These are phyloP conservation scores for Trichogramma evanescens DNA, from an alignment of 2,888 invertebrate species.

Conservation along the genomic window DNA sequence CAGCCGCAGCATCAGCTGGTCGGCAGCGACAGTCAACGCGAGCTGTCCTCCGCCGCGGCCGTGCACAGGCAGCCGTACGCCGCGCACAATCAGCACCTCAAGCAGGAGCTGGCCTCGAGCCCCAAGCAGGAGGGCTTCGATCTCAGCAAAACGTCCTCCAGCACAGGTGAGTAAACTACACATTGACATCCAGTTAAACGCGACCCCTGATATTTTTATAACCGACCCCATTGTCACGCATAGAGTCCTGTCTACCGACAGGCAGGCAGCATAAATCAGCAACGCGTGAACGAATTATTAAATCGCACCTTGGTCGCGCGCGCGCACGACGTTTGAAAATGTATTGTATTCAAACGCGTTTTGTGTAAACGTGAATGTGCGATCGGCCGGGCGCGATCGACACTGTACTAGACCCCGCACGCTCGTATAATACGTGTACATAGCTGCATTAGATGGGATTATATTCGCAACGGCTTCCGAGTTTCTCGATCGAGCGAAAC, in stretches of 20 bases:
- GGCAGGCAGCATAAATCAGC: conserved; percentile 5
- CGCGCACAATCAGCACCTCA: conserved; percentile 42
- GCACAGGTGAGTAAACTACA: conserved; percentile 54
- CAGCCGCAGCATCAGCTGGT: conserved; percentile 30
- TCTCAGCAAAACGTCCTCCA: conserved; percentile 57
- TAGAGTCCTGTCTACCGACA: background rate
- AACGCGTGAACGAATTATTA: too few species aligned
- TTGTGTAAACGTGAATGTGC: too few species aligned
- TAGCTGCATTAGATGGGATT: too few species aligned
- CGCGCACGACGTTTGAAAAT: too few species aligned
- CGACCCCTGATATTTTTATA: background rate
- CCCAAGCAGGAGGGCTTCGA: conserved; percentile 62
- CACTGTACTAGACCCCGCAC: too few species aligned
- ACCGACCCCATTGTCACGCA: conserved; percentile 11
- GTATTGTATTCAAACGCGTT: too few species aligned
- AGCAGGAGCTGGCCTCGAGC: conserved; percentile 40
- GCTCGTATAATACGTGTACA: too few species aligned
- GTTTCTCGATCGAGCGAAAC: too few species aligned
- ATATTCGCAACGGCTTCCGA: too few species aligned
- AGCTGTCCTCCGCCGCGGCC: conserved; percentile 19
- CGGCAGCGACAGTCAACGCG: conserved; percentile 32
- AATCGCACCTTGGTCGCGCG: too few species aligned
- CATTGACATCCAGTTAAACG: background rate
- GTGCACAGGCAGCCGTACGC: conserved; percentile 33
- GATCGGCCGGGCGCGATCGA: too few species aligned